phyloP scores from a whole-genome alignment of 1,140 invertebrate genomes.

The Steinernema feltiae region DNA sequence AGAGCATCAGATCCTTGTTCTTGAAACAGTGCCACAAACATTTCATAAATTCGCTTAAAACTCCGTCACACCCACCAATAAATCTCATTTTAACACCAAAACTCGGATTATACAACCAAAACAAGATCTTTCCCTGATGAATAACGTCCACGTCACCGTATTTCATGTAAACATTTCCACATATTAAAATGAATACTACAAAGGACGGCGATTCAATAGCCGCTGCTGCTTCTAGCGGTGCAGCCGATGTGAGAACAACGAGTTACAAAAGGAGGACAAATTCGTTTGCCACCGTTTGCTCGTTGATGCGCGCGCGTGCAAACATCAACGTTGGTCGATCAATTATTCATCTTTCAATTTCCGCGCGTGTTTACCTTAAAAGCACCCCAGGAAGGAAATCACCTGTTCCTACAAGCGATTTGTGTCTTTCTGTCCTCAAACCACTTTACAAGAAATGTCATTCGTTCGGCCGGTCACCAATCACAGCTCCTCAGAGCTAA shows the following conservation, averaged over 20 bases:
- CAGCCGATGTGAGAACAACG: no score
- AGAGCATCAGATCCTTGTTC: no score
- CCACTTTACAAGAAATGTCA: no score
- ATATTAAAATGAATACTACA: background rate
- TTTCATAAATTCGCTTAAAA: background rate
- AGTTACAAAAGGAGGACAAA: background rate
- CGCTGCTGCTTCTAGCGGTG: background rate
- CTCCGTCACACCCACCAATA: no score
- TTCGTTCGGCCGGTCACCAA: no score
- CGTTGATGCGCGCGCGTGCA: no score
- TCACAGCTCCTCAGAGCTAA: no score
- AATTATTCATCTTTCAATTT: background rate
- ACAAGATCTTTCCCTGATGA: no score
- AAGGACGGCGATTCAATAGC: background rate
- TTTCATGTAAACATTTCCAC: background rate
- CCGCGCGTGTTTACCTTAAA: background rate
- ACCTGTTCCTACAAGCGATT: no score
- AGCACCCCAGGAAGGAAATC: background rate
- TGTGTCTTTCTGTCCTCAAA: no score
- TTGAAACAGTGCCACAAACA: background rate
- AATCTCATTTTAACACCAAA: no score
- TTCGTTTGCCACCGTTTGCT: background rate
- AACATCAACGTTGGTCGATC: background rate
- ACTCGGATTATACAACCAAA: no score
- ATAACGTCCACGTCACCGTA: background rate